These are phyloP conservation scores for Acrocephalus scirpaceus DNA, from an alignment of 2,797 vertebrate species.

Conservation along the genomic window DNA sequence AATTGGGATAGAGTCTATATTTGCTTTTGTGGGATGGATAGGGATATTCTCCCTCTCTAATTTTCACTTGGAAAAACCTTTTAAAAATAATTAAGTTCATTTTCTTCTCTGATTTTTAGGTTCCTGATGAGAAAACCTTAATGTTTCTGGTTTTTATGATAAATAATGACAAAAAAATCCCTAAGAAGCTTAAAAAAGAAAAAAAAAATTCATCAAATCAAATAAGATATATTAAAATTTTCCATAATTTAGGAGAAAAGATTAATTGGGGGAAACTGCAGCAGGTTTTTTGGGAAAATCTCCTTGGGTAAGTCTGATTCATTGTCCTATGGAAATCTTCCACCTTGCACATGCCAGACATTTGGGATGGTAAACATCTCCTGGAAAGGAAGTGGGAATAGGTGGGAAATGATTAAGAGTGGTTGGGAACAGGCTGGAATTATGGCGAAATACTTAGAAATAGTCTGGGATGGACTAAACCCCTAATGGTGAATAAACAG, in stretches of 20 bases:
- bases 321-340: neutral
- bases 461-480: neutral
- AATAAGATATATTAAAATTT: neutral
- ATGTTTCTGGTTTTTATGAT: neutral
- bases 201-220: neutral
- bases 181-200: neutral
- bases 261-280: neutral
- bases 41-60: neutral
- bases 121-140: neutral
- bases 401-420: neutral
- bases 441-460: neutral
- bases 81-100: neutral
- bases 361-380: neutral
- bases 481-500: neutral
- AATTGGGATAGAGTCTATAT: neutral
- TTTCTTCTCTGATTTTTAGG: neutral
- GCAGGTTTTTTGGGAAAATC: neutral
- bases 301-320: neutral
- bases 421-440: neutral
- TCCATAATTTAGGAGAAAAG: neutral
- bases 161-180: neutral
- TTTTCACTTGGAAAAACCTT: neutral
- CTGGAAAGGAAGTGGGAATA: neutral
- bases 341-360: neutral
- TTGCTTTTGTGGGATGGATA: neutral